phyloP scores from a whole-genome alignment of 1,140 invertebrate genomes.

The Brachionus plicatilis region DNA sequence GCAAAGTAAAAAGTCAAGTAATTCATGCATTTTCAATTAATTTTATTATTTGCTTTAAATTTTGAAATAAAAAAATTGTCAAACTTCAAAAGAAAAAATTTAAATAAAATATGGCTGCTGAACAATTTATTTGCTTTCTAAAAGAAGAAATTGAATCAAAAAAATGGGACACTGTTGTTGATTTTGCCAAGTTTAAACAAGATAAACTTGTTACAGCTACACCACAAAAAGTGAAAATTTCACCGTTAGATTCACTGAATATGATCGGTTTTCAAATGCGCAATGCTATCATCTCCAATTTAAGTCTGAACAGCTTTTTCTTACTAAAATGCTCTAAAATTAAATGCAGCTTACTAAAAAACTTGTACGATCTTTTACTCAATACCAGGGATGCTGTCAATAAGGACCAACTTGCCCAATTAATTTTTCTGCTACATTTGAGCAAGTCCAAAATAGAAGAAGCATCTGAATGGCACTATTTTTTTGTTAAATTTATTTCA shows the following conservation, averaged over 20 bases:
- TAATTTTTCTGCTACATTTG: not conserved
- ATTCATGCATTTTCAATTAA: too few relatives aligned
- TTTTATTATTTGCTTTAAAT: too few relatives aligned
- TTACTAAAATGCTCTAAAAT: not conserved
- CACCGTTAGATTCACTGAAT: not conserved
- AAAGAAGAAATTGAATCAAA: not conserved
- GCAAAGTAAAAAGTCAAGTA: too few relatives aligned
- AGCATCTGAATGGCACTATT: not conserved
- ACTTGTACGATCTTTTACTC: not conserved
- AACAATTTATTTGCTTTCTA: not conserved
- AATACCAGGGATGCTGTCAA: not conserved
- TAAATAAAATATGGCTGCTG: not conserved
- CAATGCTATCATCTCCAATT: not conserved
- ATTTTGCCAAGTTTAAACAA: not conserved
- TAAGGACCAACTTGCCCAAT: not conserved
- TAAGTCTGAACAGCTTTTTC: not conserved
- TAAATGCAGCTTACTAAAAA: not conserved
- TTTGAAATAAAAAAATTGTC: too few relatives aligned
- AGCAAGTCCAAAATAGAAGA: not conserved
- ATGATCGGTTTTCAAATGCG: not conserved
- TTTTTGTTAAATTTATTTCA: not conserved
- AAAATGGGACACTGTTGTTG: not conserved
- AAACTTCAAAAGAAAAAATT: not conserved
- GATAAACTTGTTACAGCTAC: not conserved
- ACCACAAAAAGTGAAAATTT: not conserved